These are phyloP conservation scores for Anas platyrhynchos DNA, from an alignment of 2,113 vertebrate species.

Conservation along the genomic window DNA sequence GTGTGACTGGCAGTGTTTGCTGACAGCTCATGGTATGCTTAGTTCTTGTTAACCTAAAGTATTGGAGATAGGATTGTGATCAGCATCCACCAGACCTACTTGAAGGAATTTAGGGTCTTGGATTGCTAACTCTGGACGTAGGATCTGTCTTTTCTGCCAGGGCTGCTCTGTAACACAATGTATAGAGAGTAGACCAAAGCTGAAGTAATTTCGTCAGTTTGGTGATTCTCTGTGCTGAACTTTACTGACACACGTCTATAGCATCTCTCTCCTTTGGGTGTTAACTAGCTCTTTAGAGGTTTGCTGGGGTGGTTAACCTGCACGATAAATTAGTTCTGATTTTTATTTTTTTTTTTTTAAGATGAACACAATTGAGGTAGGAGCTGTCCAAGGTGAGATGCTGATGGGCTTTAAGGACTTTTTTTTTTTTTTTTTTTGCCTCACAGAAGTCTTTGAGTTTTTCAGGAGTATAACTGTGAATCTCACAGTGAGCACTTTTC, in stretches of 20 bases:
- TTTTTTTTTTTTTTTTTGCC: background rate
- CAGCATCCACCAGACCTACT: slow-evolving; percentile 27
- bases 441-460: background rate
- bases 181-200: background rate
- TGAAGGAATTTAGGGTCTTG: slow-evolving; percentile 41
- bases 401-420: background rate
- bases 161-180: background rate
- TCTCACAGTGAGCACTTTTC: background rate
- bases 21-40: slow-evolving; percentile 35
- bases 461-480: background rate
- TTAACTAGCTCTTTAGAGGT: background rate
- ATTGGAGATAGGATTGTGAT: background rate
- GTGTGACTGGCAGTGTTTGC: slow-evolving; percentile 39
- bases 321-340: background rate
- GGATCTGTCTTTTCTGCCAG: slow-evolving; percentile 59
- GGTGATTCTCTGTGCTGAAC: background rate
- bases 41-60: background rate
- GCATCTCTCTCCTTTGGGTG: background rate
- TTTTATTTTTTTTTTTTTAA: background rate
- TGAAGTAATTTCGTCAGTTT: background rate
- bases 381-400: background rate
- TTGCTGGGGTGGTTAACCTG: background rate
- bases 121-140: background rate
- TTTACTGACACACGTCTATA: background rate
- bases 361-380: background rate